phyloP scores from a whole-genome alignment of 2,797 vertebrate genomes.

The Tachyglossus aculeatus region DNA sequence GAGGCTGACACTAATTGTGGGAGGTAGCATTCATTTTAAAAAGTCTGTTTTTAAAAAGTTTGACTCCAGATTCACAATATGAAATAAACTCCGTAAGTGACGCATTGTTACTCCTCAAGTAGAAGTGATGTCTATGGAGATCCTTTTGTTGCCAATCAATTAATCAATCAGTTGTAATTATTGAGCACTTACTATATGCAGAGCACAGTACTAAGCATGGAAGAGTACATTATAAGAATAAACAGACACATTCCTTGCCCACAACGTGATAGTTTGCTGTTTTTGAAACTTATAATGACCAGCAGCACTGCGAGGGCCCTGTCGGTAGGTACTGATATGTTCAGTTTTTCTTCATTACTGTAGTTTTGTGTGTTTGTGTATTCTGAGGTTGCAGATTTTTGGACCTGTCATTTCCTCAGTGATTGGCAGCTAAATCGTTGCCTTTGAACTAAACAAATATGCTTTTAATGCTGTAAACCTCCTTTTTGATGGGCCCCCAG shows the following conservation, averaged over 20 bases:
- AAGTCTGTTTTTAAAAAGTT: not conserved
- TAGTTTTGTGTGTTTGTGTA: not conserved
- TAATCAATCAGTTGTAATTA: no score
- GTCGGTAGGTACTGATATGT: no score
- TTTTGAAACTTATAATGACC: no score
- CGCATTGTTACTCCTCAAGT: not conserved
- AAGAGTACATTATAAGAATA: no score
- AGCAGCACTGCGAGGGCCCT: no score
- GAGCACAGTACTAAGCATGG: no score
- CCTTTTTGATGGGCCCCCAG: not conserved
- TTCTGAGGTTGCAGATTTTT: not conserved
- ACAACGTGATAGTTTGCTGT: no score
- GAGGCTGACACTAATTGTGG: no score
- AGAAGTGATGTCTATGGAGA: not conserved
- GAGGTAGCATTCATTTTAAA: not conserved
- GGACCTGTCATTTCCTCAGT: not conserved
- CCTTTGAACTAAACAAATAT: not conserved
- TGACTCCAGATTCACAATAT: not conserved
- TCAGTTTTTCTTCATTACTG: not conserved
- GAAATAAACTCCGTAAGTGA: not conserved
- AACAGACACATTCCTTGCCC: no score
- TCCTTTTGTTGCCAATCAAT: no score
- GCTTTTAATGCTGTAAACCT: constrained; percentile 20
- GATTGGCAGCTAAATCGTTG: not conserved
- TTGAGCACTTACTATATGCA: no score